Base-by-base conservation (phyloP, 2,888 invertebrate species). In the Caenorhabditis plicata region DNA sequence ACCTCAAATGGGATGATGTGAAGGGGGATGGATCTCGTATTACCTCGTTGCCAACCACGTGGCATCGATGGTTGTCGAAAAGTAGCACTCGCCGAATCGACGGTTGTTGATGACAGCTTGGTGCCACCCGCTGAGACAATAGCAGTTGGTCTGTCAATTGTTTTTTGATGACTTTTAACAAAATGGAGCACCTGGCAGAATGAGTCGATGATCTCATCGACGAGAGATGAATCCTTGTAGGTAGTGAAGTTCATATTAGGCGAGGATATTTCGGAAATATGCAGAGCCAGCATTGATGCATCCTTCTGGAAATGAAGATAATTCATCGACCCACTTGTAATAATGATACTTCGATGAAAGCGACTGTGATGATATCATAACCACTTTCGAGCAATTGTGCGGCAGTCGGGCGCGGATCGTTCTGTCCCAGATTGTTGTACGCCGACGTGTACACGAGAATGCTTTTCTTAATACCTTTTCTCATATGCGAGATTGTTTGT, bases 221-320 rank as follows among this genome's bases (percentile, higher is more conserved):
- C 54, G 29, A 61, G 23, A n/a, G 47, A 35, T 11, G 51, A 50
- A 35, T 61, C 46, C 29, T 31, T 26, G n/a, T 41, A 61, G 1
- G 54, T 47, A 3, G 61, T 61, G 26, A 61, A 61, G 22, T 61
- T 61, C 61, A 61, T 61, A 20, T 54, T 25, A 13, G 42, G 46
- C 7, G 23, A 39, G 20, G 61, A 42, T 13, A 61, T 38, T 41
- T 61, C 61, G n/a, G 43, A 46, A 5, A 61, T 40, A 39, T 61
- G 36, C 43, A 47, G 31, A 0, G 55, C 51, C 8, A 55, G 29
- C 4, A n/a, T n/a, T n/a, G n/a, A n/a, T n/a, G n/a, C n/a, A n/a
- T n/a, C n/a, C n/a, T n/a, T n/a, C n/a, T n/a, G n/a, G n/a, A n/a
- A n/a, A n/a, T n/a, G n/a, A n/a, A n/a, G n/a, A n/a, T n/a, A n/a